Conservation (phyloP, 1,140 invertebrate genomes). For the Steinernema feltiae region DNA sequence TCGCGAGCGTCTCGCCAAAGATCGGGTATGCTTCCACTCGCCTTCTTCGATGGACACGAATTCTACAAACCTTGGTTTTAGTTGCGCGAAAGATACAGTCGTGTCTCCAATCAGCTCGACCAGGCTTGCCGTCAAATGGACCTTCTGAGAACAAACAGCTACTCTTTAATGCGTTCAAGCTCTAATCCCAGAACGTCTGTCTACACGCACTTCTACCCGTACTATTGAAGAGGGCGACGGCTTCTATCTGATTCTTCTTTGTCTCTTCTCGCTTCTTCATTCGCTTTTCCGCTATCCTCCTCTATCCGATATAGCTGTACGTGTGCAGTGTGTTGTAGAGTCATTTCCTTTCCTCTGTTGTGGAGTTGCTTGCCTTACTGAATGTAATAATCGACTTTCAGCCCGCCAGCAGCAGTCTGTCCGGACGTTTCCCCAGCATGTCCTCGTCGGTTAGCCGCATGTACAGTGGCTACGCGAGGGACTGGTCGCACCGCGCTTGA, state of each 20-base stretch:
- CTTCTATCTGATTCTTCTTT: neutral
- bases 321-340: neutral
- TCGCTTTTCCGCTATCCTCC: neutral
- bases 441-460: neutral
- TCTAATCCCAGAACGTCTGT: constrained; percentile 49
- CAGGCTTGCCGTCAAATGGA: constrained; percentile 57
- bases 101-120: constrained; percentile 48
- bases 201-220: constrained; percentile 55
- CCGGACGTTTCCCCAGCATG: neutral
- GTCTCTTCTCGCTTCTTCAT: constrained; percentile 1
- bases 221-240: constrained; percentile 41
- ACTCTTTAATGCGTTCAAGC: constrained; percentile 42
- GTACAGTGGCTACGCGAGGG: neutral
- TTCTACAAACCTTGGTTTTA: constrained; percentile 35
- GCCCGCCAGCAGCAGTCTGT: neutral
- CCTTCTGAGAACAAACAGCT: constrained; percentile 48
- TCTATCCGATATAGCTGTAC: neutral
- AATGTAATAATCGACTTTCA: neutral
- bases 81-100: constrained; percentile 49
- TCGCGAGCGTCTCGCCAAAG: constrained; percentile 49
- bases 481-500: neutral
- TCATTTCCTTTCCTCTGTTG: neutral
- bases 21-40: constrained; percentile 45
- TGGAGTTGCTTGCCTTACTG: neutral
- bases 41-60: neutral